Percentiles rank a stretch among this genome's conserved stretches.
Conservation (phyloP, 2,888 invertebrate species). For the Labia minor region DNA sequence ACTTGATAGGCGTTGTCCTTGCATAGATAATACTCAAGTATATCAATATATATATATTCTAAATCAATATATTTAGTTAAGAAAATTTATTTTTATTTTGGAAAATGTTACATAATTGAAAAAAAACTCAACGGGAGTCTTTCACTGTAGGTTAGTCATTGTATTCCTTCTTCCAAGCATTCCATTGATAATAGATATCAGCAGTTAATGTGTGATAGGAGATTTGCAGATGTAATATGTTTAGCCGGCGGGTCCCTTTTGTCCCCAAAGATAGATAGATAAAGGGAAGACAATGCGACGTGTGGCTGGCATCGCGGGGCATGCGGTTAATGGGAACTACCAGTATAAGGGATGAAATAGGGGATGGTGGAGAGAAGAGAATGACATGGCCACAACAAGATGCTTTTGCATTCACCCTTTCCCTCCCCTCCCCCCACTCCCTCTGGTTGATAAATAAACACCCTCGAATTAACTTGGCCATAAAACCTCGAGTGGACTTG, state of each 20-base stretch:
- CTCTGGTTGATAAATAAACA: slow-evolving; percentile 2
- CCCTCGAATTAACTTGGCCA: slow-evolving; percentile 3
- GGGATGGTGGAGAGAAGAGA: background rate
- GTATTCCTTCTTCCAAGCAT: background rate
- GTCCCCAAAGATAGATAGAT: slow-evolving; percentile 6
- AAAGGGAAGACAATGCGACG: background rate
- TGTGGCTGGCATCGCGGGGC: background rate
- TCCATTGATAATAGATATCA: slow-evolving; percentile 5
- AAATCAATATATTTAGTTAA: no score
- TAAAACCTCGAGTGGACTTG: background rate
- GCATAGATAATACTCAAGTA: no score
- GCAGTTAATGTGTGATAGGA: background rate
- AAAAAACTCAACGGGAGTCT: background rate
- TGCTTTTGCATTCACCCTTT: background rate
- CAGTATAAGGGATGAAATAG: no score
- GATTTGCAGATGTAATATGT: slow-evolving; percentile 7
- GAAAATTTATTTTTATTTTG: no score
- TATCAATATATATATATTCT: no score
- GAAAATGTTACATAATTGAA: no score
- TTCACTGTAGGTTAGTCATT: no score
- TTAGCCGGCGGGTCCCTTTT: background rate
- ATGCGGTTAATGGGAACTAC: background rate
- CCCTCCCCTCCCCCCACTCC: no score
- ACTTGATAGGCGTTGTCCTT: no score
- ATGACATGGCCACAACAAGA: slow-evolving; percentile 7